Base-by-base conservation (phyloP, 2,888 invertebrate species). In the Maniola hyperantus region DNA sequence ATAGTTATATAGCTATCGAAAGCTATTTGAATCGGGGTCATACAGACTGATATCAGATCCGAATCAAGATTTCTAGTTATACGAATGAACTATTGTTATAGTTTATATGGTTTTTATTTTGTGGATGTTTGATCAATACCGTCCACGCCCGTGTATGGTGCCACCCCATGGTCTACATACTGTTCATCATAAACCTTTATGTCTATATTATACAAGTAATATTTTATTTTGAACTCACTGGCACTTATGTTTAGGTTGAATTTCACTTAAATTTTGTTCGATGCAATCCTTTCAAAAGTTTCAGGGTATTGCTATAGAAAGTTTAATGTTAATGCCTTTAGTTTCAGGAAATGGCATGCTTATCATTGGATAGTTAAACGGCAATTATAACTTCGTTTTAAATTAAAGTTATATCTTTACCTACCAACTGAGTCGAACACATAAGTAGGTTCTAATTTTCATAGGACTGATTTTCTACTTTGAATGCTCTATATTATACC, bases 71-170 rank as follows among this genome's bases (percentile, higher is more conserved):
- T 39, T 11, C 4, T 0, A 33, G 6, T 34, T 10, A 54, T 15
- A 8, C 54, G 8, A 54, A 42, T 18, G 15, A 39, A 57, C 15
- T 42, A 39, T 50, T 26, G 42, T 4, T 20, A 26, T 18, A 33
- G 10, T 51, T 18, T 11, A 33, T 11, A 33, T n/a, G 15, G 61
- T 73, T 77, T 79, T 75, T 76, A 74, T 36, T 53, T 48, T 34
- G 34, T 71, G 74, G 67, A 59, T 74, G 89, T 89, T 89, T 84
- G 88, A 79, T 89, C 89, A 83, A 89, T 89, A 84, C 60, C 77
- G 76, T 72, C 70, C 76, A 77, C 78, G 76, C 73, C 78, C 78
- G 86, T 85, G 39, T 39, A 39, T 39, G 39, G 39, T 39, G 79
- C 83, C 83, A 81, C 77, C 75, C 77, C 72, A 70, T 57, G 54